Percentiles rank a stretch among this genome's conserved stretches.
Conservation (phyloP, 1,140 invertebrate genomes). For the Lepidurus arcticus region DNA sequence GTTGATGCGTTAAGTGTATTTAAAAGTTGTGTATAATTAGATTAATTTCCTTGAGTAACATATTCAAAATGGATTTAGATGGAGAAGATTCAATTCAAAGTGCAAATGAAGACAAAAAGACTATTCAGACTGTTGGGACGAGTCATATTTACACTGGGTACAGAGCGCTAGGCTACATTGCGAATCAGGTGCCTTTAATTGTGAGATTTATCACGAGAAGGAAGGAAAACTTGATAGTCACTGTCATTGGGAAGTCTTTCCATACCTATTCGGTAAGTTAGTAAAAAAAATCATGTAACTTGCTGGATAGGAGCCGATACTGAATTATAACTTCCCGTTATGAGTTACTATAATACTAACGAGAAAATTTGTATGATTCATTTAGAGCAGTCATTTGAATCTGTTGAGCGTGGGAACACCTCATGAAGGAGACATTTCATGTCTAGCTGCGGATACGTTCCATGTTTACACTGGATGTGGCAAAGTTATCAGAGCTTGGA, state of each 20-base stretch:
- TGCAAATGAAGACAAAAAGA: not conserved
- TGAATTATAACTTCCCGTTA: not conserved
- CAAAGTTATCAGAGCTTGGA: constrained; percentile 77
- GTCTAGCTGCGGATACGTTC: constrained; percentile 68
- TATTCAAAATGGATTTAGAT: not conserved
- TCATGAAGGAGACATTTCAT: constrained; percentile 75
- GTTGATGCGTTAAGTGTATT: not conserved
- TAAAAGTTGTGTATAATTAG: not conserved
- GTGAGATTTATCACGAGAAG: constrained; percentile 75
- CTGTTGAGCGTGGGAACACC: constrained; percentile 73
- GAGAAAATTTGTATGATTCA: constrained; percentile 37
- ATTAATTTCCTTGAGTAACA: not conserved
- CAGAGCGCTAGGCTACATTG: constrained; percentile 84
- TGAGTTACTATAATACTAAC: not conserved
- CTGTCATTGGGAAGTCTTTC: constrained; percentile 82
- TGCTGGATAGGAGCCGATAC: not conserved
- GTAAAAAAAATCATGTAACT: constrained; percentile 20
- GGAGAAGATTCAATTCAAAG: not conserved
- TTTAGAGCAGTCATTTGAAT: constrained; percentile 65
- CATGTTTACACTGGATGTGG: constrained; percentile 74
- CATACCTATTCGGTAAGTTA: constrained; percentile 73
- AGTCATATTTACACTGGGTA: constrained; percentile 77
- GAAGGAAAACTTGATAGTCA: constrained; percentile 82
- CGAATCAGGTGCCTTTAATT: constrained; percentile 79
- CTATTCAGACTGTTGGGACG: constrained; percentile 17